Base-by-base conservation (phyloP, 2,888 invertebrate genomes). In the Aleiodes alternator region DNA sequence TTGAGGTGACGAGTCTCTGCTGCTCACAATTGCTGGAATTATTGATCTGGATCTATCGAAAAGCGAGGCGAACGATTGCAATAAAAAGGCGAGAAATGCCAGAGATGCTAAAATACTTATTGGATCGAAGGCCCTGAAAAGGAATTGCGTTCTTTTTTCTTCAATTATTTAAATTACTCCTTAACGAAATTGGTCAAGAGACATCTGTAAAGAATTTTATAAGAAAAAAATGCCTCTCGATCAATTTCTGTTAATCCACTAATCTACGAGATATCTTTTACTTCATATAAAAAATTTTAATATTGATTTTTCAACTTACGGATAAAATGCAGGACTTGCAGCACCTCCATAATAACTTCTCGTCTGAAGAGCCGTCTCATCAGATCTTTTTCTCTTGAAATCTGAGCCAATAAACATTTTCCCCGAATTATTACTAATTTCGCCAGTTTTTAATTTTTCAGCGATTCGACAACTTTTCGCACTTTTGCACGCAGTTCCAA, bases 21-120 rank as follows among this genome's bases (percentile, higher is more conserved):
- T 84, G 69, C 82, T 86, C 31, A 86, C 80, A 69, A 87, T 83
- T 56, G 87, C 83, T 73, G 88, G 86, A 74, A 87, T 76, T 38
- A 87, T 85, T 0, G 88, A 87, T 79, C 87, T 82, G 31, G 87
- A 87, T 73, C 86, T 85, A 80, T 88, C 87, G 68, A 87, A 88
- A 16, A 88, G 78, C 8, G 88, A 84, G 12, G 86, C 84, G 48
- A 90, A 85, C 0, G 89, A 88, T 80, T 90, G 90, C n/a, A 90
- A 73, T n/a, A 90, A 75, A 79, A 90, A 89, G 34, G 89, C 89
- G 68, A 90, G 79, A 77, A 90, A 90, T n/a, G 89, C 89, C 16
- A 90, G 79, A 6, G 89, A 89, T 43, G 89, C 89, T 48, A 90
- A 80, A 31, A 90, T 82, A 69, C 87, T 88, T 68, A 90, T 84